Base-by-base conservation (phyloP, 2,797 vertebrate species). In the Pantherophis vulpinus region DNA sequence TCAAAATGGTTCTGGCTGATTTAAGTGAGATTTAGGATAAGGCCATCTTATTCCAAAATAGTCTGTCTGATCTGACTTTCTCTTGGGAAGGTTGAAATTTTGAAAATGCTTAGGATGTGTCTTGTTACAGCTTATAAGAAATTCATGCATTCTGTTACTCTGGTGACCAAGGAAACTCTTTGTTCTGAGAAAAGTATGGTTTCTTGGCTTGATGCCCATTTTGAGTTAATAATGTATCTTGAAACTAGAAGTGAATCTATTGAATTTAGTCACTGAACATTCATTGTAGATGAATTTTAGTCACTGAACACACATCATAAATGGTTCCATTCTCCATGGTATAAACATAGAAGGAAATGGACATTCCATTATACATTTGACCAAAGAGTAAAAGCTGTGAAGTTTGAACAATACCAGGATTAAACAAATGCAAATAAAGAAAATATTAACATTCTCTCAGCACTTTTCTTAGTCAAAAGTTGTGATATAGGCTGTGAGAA, bases 41-140 rank as follows among this genome's bases (percentile, higher is more conserved):
- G 95, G 29, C 92, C 93, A 55, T 97, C 98, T 88, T 94, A n/a
- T 63, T 98, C 97, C 0, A 92, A 59, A 96, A 95, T 95, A 94
- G 97, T 97, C 25, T 96, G 98, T 7, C 96, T 93, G 14, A 97
- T 98, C 91, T 96, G 97, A 83, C 98, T 96, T 91, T 98, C 98
- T 27, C 98, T 95, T 0, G 94, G 97, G 95, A 97, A 96, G 8
- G 96, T 58, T 3, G 96, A 98, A 51, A 98, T 96, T 61, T 96
- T 97, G 90, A 98, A 98, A 95, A 98, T 97, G 20, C 96, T 97
- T 16, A 97, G 95, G 93, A 98, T 97, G 97, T 97, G 74, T 97
- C 97, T 3, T 97, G 97, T n/a, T 95, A 95, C 1, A 98, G 97
- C 88, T 98, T 98, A 94, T 98, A 98, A 92, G 97, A 98, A 94